Evolutionary conservation across 2,113 vertebrate species (phyloP), one percentile per base, ranked within the genome.

Genomic region (Scalopus aquaticus): DNA sequence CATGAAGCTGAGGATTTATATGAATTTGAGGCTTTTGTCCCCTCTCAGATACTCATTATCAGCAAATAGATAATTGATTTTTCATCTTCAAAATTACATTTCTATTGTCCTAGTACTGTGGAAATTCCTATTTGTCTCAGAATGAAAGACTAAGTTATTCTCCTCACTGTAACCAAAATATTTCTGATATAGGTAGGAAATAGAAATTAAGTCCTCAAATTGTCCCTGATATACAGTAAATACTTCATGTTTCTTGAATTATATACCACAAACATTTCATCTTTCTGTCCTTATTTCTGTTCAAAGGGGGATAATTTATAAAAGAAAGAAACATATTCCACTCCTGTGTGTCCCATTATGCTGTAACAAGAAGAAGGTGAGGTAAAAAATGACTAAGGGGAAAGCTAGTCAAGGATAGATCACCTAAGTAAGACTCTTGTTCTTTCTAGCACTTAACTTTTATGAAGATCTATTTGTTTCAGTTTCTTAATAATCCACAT

Each of bases 161-260:
- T 13, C 19, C 9, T 83, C 60, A 65, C 16, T 13, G 20, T 69
- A 15, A 93, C 9, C n/a, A 49, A 93, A 94, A 77, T 69, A 94
- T 91, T 93, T 89, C 39, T 46, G 44, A 67, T 16, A 0, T 70
- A 91, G 93, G 73, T 65, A 86, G 67, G 73, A 67, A 91, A 74
- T n/a, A 94, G n/a, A 91, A 67, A 56, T 69, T 77, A 44, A 35
- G 84, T 65, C 37, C 35, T 54, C 42, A 90, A 94, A 80, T 72
- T 49, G 4, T 46, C 37, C 30, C 42, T 78, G 20, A 56, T 72
- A 0, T 60, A 51, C 32, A 94, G 19, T 56, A 86, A 54, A 0
- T 3, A 58, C 60, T 70, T 87, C 19, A 35, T 69, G 37, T 28
- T 80, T 93, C 67, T 76, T 72, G 20, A 94, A 65, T 81, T 39